A percentile compares a stretch with the other conserved stretches of the same genome.
phyloP scores from a whole-genome alignment of 2,888 invertebrate genomes.

The Lycaena phlaeas region DNA sequence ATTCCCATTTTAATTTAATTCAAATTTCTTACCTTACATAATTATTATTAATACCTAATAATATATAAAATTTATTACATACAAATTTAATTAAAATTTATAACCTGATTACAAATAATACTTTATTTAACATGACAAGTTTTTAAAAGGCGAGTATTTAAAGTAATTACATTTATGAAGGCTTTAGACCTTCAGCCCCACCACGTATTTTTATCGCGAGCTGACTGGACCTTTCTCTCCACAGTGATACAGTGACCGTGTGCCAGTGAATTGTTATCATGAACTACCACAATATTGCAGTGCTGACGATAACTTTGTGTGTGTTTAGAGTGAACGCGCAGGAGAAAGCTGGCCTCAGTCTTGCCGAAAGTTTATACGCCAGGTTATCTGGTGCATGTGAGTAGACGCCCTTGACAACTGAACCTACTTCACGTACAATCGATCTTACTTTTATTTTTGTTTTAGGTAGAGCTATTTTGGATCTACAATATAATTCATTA shows the following conservation, averaged over 20 bases:
- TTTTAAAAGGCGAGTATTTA: slow-evolving; percentile 1
- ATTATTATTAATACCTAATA: no score
- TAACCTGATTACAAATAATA: no score
- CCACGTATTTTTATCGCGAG: slow-evolving; percentile 30
- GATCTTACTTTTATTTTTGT: slow-evolving; percentile 18
- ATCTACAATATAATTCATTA: slow-evolving; percentile 43
- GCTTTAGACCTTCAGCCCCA: slow-evolving; percentile 37
- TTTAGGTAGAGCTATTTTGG: slow-evolving; percentile 61
- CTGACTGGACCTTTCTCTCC: slow-evolving; percentile 55
- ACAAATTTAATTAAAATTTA: no score
- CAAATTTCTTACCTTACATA: no score
- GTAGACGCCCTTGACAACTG: slow-evolving; percentile 29
- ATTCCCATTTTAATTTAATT: no score
- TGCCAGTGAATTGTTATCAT: slow-evolving; percentile 53
- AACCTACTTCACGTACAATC: slow-evolving; percentile 17
- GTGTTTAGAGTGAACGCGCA: slow-evolving; percentile 22
- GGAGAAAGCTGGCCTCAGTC: slow-evolving; percentile 36
- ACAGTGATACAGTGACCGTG: slow-evolving; percentile 67
- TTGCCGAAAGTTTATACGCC: slow-evolving; percentile 54
- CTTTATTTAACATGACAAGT: neutral
- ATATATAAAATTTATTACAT: no score
- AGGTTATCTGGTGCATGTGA: slow-evolving; percentile 61
- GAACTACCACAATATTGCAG: slow-evolving; percentile 36
- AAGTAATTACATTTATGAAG: neutral
- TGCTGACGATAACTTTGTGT: slow-evolving; percentile 29